Evolutionary conservation across 2,113 vertebrate species (phyloP).

Genomic region (Urocynchramus pylzowi): DNA sequence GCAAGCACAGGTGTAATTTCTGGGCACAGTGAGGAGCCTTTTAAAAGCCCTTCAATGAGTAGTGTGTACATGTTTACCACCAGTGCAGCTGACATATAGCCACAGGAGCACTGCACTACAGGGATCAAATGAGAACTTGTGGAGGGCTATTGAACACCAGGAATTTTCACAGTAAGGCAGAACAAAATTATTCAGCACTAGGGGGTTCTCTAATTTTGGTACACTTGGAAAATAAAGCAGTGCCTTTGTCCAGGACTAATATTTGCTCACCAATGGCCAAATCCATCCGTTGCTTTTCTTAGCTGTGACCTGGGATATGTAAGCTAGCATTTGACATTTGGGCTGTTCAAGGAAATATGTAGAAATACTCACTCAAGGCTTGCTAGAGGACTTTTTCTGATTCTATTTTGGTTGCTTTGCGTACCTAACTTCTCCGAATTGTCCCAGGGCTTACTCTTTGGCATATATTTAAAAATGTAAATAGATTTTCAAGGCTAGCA

Average conservation of each 20-base stretch:
- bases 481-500: conserved; percentile 20
- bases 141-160: conserved; percentile 55
- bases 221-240: conserved; percentile 18
- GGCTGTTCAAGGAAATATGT: neutral
- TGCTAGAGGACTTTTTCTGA: neutral
- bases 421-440: neutral
- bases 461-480: conserved; percentile 17
- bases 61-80: conserved; percentile 57
- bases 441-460: neutral
- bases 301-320: neutral
- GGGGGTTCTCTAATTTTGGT: conserved; percentile 59
- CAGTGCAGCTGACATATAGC: conserved; percentile 47
- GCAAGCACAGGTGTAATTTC: conserved; percentile 66
- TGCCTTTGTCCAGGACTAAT: conserved; percentile 22
- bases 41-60: conserved; percentile 61
- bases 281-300: neutral
- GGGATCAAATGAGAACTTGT: conserved; percentile 59
- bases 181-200: conserved; percentile 58
- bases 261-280: neutral
- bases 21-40: conserved; percentile 58
- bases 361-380: neutral
- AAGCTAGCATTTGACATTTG: neutral
- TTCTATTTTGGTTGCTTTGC: neutral
- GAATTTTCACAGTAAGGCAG: conserved; percentile 65
- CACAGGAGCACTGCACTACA: conserved; percentile 22